These are phyloP conservation scores for Nycticebus coucang DNA, from an alignment of 2,113 vertebrate species.

Conservation along the genomic window DNA sequence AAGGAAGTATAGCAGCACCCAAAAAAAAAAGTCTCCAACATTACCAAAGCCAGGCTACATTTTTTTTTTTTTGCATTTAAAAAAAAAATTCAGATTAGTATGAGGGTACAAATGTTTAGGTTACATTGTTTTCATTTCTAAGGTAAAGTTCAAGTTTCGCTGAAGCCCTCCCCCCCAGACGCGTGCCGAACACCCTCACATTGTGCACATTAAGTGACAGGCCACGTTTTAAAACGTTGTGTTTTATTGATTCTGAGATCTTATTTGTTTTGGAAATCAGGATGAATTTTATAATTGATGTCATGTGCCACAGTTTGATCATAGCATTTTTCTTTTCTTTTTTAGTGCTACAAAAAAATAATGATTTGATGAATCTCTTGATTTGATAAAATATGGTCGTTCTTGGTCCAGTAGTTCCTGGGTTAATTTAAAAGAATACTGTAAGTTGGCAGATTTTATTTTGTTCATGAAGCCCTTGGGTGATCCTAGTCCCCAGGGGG, in stretches of 20 bases:
- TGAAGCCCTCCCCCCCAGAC: no score
- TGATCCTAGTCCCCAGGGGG: not conserved
- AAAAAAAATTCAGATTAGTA: no score
- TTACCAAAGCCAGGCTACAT: not conserved
- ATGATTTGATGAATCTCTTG: not conserved
- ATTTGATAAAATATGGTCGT: conserved; percentile 3
- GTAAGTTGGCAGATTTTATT: not conserved
- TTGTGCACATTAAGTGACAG: no score
- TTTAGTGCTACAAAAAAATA: conserved; percentile 2
- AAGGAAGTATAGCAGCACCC: not conserved
- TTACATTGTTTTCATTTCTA: no score
- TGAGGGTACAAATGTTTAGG: no score
- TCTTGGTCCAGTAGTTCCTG: not conserved
- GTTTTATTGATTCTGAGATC: not conserved
- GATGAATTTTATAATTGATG: not conserved
- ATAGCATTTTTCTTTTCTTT: not conserved
- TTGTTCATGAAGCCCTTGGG: not conserved
- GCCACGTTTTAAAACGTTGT: not conserved
- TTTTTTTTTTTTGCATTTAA: not conserved
- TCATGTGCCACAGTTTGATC: not conserved
- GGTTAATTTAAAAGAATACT: not conserved
- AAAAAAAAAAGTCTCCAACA: not conserved
- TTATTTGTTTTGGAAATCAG: conserved; percentile 11
- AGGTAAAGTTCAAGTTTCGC: no score
- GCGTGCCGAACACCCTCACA: no score